Evolutionary conservation across 2,797 vertebrate species (phyloP), one percentile per base, ranked within the genome.

Genomic region (Chanos chanos): DNA sequence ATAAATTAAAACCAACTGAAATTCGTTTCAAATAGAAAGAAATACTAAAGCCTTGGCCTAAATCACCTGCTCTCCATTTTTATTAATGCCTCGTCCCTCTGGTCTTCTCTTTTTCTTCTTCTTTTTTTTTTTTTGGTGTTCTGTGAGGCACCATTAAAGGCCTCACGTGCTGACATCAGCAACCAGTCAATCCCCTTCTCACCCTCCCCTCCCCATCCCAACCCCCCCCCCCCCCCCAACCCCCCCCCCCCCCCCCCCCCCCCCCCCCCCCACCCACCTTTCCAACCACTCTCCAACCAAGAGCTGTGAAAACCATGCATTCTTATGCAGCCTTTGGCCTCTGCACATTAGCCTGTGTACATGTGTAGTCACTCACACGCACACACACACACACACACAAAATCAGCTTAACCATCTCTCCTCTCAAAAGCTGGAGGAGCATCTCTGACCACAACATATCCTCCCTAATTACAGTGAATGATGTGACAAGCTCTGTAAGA

Each of bases 111-210:
- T 5, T 18, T 48, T 37, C 9, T 31, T 44, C 16, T 33, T 59
- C 28, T 41, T 58, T 33, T 45, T 10, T 13, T 53, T 54, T 31
- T 3, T 62, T 63, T 58, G 40, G 19, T 30, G 58, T 56, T 52
- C 47, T 62, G 65, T 40, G 53, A 69, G 48, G 33, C 50, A 71
- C 61, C 47, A 78, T 78, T 82, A 80, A 83, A 82, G 79, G 75
- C 75, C 74, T 76, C 71, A 81, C 59, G 62, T 77, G 85, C 86
- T 86, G 84, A 87, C 77, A 87, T 88, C 85, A 86, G 85, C 87
- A 87, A 72, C 75, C 75, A 77, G 75, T 73, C 74, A 73, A 74
- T 64, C 77, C 72, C 71, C 44, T 19, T 2, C 3, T 27, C 15
- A 5, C 30, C 56, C 45, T 22, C 54, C 9, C 37, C 16, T 7